Conservation (phyloP, 1,140 invertebrate genomes). For the Trichonephila inaurata region DNA sequence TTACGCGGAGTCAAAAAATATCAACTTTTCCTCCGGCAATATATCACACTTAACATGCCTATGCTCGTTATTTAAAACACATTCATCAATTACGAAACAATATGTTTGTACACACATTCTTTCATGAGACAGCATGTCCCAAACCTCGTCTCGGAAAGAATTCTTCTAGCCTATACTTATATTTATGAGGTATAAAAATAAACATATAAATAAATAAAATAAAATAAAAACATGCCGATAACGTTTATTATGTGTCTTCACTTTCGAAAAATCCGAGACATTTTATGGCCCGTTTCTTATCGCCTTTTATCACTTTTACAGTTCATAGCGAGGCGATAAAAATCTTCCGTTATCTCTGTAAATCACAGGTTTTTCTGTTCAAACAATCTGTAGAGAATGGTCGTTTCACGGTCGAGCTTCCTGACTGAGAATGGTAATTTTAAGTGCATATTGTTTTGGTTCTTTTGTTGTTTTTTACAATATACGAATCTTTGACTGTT, state of each 20-base stretch:
- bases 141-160: slow-evolving; percentile 8
- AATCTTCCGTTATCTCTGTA: slow-evolving; percentile 74
- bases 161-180: slow-evolving; percentile 22
- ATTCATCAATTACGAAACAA: not conserved
- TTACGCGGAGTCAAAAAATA: too few species aligned
- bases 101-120: not conserved
- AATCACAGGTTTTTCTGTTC: slow-evolving; percentile 73
- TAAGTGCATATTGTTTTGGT: slow-evolving; percentile 54
- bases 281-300: slow-evolving; percentile 69
- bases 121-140: not conserved
- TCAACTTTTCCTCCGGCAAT: too few species aligned
- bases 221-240: slow-evolving; percentile 63
- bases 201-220: slow-evolving; percentile 62
- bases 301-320: slow-evolving; percentile 75
- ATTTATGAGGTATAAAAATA: slow-evolving; percentile 68
- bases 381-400: slow-evolving; percentile 67
- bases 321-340: slow-evolving; percentile 70
- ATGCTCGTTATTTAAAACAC: not conserved
- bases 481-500: not conserved
- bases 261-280: slow-evolving; percentile 62
- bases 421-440: slow-evolving; percentile 69
- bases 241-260: slow-evolving; percentile 71
- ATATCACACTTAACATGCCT: not conserved
- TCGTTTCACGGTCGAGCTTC: slow-evolving; percentile 60
- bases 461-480: not conserved